These are phyloP conservation scores for Danaus plexippus DNA, from an alignment of 1,140 invertebrate genomes.

Conservation along the genomic window DNA sequence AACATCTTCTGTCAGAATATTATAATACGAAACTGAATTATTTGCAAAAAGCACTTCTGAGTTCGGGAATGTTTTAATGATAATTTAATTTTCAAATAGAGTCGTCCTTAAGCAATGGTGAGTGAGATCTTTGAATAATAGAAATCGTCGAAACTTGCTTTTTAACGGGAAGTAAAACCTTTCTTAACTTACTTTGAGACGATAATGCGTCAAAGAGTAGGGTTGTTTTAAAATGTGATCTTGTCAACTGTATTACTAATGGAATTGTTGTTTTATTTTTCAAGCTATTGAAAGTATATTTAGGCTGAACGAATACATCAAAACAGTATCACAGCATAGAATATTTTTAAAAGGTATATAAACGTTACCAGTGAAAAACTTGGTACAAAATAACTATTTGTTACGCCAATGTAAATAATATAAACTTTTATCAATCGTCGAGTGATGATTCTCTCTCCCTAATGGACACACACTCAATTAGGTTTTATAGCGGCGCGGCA, in stretches of 20 bases:
- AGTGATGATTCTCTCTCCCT: constrained; percentile 42
- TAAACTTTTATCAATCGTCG: constrained; percentile 41
- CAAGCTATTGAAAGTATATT: too few species aligned
- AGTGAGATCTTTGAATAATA: constrained; percentile 10
- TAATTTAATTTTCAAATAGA: constrained; percentile 21
- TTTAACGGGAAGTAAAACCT: constrained; percentile 1
- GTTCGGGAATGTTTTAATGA: constrained; percentile 16
- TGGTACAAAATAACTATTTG: constrained; percentile 9
- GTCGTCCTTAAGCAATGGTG: constrained; percentile 11
- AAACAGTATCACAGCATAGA: too few species aligned
- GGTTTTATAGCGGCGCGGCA: constrained; percentile 49
- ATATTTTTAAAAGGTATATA: too few species aligned
- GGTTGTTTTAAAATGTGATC: too few species aligned
- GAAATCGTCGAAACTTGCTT: constrained; percentile 8
- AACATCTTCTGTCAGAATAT: constrained; percentile 7
- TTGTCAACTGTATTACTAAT: too few species aligned
- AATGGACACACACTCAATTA: constrained; percentile 67
- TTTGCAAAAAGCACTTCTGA: constrained; percentile 13
- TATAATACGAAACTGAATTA: constrained; percentile 15
- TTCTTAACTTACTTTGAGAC: too few species aligned
- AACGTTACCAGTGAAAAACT: too few species aligned
- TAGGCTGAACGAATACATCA: too few species aligned
- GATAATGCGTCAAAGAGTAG: too few species aligned
- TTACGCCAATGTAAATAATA: constrained; percentile 9
- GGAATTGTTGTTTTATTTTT: too few species aligned